Base-by-base conservation (phyloP, 2,113 vertebrate genomes). In the Cromileptes altivelis region DNA sequence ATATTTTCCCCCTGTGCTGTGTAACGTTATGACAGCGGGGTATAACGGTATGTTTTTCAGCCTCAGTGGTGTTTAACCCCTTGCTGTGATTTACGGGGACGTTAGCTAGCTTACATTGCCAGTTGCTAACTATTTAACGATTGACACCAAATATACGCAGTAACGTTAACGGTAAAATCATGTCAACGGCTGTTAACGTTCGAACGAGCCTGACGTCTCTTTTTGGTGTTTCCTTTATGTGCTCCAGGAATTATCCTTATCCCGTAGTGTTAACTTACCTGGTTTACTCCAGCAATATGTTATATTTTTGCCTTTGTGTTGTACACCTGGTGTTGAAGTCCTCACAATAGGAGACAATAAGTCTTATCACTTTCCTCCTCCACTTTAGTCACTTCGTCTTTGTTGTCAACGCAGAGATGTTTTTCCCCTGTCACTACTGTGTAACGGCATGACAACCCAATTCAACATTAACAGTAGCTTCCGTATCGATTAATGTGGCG, bases 81-180 rank as follows among this genome's bases (percentile, higher is more conserved):
- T 45, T 33, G 42, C 64, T 33, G 81, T 52, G 60, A 61, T 65
- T 65, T 55, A 12, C 13, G 6, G 33, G 19, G 60, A 63, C 52
- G 27, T 23, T 12, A 23, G 82, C 72, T 62, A 11, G 67, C 71
- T 49, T 45, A 15, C 50, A 40, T 47, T 75, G 40, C 62, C 60
- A 70, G 45, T 18, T 62, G 79, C 79, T 65, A 80, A 86, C 63
- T 75, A 63, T 70, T 86, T 81, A 64, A 75, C 63, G 75, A 60
- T 76, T 70, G 58, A 42, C 50, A 18, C 50, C 23, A 69, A 75
- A 87, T 81, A 87, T 81, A 58, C 75, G 72, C 70, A 70, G 56
- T 23, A 56, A 56, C 53, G 53, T 70, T 23, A 72, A 75, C 68
- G 75, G 42, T 12, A 11, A 52, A 74, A 71, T 53, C 57, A 64